phyloP scores from a whole-genome alignment of 1,140 invertebrate genomes.

The Caerostris extrusa region DNA sequence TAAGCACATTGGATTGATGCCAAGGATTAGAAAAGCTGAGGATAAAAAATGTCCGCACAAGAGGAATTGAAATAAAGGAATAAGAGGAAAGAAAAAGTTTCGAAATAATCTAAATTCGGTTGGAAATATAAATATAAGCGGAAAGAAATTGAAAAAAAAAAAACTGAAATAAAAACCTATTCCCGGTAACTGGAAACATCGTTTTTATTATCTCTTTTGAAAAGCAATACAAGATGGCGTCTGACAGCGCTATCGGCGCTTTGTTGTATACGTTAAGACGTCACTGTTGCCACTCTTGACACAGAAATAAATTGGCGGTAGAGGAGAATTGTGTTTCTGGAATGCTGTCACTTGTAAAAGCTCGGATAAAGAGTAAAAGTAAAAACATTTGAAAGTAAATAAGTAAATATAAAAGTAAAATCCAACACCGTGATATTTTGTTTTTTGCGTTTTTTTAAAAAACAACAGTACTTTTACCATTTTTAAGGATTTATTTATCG shows the following conservation, averaged over 20 bases:
- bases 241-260: slow-evolving; percentile 59
- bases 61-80: slow-evolving; percentile 55
- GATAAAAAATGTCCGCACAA: not conserved
- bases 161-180: slow-evolving; percentile 24
- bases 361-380: slow-evolving; percentile 1
- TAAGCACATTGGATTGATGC: slow-evolving; percentile 62
- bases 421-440: not conserved
- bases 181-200: slow-evolving; percentile 64
- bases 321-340: slow-evolving; percentile 24
- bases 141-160: not conserved
- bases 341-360: slow-evolving; percentile 34
- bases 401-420: not conserved
- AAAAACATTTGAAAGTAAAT: not conserved
- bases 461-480: no score
- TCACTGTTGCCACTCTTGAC: slow-evolving; percentile 63
- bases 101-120: slow-evolving; percentile 28
- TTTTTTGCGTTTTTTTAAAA: no score
- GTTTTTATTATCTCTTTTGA: slow-evolving; percentile 49
- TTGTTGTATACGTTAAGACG: slow-evolving; percentile 29
- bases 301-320: slow-evolving; percentile 67
- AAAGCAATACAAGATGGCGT: slow-evolving; percentile 63
- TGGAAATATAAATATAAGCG: slow-evolving; percentile 48
- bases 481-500: no score
- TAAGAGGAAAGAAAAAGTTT: not conserved
- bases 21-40: slow-evolving; percentile 37